phyloP scores from a whole-genome alignment of 2,113 vertebrate genomes.

The Patagioenas fasciata region DNA sequence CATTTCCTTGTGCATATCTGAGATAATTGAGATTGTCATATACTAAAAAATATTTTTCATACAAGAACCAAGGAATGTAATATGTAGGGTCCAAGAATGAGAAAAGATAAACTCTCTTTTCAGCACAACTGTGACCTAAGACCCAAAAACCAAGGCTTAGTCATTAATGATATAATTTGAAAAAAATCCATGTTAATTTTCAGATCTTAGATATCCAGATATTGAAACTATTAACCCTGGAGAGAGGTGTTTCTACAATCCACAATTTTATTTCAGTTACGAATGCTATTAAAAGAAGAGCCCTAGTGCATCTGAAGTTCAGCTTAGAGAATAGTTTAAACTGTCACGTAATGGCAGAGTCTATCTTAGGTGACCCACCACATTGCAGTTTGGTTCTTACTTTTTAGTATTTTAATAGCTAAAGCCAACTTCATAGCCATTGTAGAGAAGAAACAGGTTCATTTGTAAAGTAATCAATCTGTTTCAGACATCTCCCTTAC shows the following conservation, averaged over 20 bases:
- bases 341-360: background rate
- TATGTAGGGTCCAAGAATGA: rapidly evolving
- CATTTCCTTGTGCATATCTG: background rate
- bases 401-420: background rate
- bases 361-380: background rate
- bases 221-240: background rate
- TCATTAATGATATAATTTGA: background rate
- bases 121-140: background rate
- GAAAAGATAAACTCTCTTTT: background rate
- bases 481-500: background rate
- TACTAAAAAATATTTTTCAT: background rate
- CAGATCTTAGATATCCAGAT: background rate
- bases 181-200: background rate
- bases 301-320: background rate
- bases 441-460: background rate
- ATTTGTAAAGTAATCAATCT: background rate
- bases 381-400: background rate
- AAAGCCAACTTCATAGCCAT: background rate
- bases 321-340: background rate
- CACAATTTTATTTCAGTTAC: background rate
- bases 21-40: background rate
- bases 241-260: background rate
- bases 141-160: background rate
- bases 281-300: background rate
- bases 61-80: background rate